Evolutionary conservation across 2,797 vertebrate species (phyloP), one percentile per base, ranked within the genome.

Genomic region (Halcyon chelicuti): DNA sequence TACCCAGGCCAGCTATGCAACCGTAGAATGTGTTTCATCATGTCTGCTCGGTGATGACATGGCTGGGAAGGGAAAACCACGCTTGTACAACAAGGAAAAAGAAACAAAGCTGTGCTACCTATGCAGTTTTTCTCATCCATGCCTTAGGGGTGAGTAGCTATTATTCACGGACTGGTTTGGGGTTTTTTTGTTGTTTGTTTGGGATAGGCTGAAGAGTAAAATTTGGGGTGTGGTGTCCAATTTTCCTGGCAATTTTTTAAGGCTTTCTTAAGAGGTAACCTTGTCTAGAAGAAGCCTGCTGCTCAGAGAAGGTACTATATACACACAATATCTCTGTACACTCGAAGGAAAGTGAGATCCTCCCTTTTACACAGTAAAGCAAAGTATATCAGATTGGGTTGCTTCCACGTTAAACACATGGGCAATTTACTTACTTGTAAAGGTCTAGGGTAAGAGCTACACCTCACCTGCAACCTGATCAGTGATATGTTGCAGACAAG

Each of bases 1-100:
- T 74, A 70, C 42, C 25, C 60, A 39, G 83, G 68, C 82, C 73
- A 75, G 79, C 89, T 75, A 10, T 54, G 90, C 89, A 95, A 63
- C 75, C 22, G 1, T 22, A 60, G 60, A 72, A 57, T 1, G 2
- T 61, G 88, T 94, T 96, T 93, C 87, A 78, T 96, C 95, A 91
- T 84, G 95, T 88, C 91, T 90, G 60, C 68, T 26, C 14, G 2
- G 37, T 14, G 75, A 92, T 94, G 95, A 92, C 84, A 52, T 2
- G 46, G 33, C 86, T 92, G 76, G 87, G 94, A 94, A 89, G 52
- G 86, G 84, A 96, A 89, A 93, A 88, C 90, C 78, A n/a, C 76
- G 40, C 68, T 96, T 91, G 93, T 90, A 93, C 62, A 86, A 80
- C 66, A 84, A 93, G 94, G 86, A 93, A 96, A 76, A 61, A 72